Evolutionary conservation across 30 jellyfish, hydroid and myxozoan species (phyloP).

Genomic region (Hydractinia echinata): DNA sequence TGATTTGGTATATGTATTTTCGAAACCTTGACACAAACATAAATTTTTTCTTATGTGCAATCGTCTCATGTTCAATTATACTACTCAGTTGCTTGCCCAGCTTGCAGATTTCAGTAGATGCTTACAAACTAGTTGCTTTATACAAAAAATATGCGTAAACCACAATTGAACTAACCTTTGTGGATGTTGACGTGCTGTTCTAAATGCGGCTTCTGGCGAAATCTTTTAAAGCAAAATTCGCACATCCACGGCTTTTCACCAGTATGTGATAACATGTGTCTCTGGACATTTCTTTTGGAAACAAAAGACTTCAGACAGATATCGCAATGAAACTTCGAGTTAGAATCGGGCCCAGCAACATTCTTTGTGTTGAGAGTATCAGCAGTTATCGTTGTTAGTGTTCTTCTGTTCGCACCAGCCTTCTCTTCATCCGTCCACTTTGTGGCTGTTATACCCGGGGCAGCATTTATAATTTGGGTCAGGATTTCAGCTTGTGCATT

Average conservation of each 20-base stretch:
- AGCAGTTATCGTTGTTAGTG: constrained; percentile 42
- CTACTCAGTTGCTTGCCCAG: too few relatives aligned
- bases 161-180: constrained; percentile 24
- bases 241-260: constrained; percentile 57
- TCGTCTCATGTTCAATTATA: too few relatives aligned
- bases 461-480: constrained; percentile 36
- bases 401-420: constrained; percentile 25
- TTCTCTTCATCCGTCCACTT: constrained; percentile 27
- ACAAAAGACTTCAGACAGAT: constrained; percentile 38
- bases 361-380: constrained; percentile 35
- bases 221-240: constrained; percentile 39
- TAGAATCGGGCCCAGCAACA: constrained; percentile 46
- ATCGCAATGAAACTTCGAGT: constrained; percentile 44
- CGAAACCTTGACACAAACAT: too few relatives aligned
- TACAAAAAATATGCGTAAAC: neutral
- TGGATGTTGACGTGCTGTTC: constrained; percentile 47
- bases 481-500: constrained; percentile 36
- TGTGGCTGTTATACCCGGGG: constrained; percentile 27
- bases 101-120: too few relatives aligned
- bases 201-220: constrained; percentile 48
- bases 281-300: constrained; percentile 39
- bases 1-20: too few relatives aligned
- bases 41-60: too few relatives aligned
- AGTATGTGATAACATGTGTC: constrained; percentile 47
- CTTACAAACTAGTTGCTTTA: neutral